Evolutionary conservation across 2,888 invertebrate species (phyloP), one percentile per base, ranked within the genome.

Genomic region (Habroteleia sp.): DNA sequence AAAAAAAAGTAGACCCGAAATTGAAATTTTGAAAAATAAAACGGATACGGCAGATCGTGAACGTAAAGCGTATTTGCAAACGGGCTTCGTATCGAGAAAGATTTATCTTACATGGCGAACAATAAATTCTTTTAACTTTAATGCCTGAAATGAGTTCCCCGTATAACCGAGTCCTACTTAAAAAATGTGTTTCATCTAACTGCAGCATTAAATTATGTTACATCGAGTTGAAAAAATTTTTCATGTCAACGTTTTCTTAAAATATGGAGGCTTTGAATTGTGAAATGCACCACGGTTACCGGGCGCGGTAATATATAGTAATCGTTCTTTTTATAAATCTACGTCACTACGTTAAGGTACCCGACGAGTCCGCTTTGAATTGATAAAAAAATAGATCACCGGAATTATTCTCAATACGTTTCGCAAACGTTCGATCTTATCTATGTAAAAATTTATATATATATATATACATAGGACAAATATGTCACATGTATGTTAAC

Each of bases 191-290:
- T 60, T 46, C 16, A 46, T 60, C 46, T 37, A 29, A 29, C 37
- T 13, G 13, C 6, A 1, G 2, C 13, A 33, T 33, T 33, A 33
- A 11, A 33, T 33, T 33, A 44, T 44, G 48, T 20, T 6, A 17
- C 11, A 20, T 11, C 1, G 11, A 31, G 46, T 35, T 44, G 46
- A 11, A 54, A 54, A 29, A 54, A 65, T 37, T 54, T 65, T 46
- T 20, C 7, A n/a, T 65, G 54, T 37, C 54, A 46, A 31, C 44
- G 10, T 65, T 54, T 65, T 37, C 65, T 65, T 65, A 44, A 65
- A 54, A 54, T 65, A 65, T 63, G 65, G 44, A 66, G 46, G 44
- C 46, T 65, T 35, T 11, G 44, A 44, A 29, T 41, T 52, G 25
- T 11, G 35, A 52, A 66, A 54, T 17, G 33, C 23, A 25, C 44